Conservation (phyloP, 2,113 vertebrate species). For the Gnathonemus echidnorhynchus region DNA sequence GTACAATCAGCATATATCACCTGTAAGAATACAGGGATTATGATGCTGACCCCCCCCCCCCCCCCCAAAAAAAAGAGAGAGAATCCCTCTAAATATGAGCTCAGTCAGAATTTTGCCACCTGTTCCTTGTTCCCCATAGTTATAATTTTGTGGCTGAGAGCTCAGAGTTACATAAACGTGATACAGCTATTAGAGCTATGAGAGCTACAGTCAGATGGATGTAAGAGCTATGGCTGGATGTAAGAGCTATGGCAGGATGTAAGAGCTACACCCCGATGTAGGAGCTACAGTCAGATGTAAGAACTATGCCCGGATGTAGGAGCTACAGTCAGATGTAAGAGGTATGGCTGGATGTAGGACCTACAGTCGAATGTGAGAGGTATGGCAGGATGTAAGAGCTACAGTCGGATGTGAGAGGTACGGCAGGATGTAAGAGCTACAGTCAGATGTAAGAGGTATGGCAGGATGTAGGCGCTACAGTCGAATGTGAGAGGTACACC, state of each 20-base stretch:
- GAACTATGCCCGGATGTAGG: too few species aligned
- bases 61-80: background rate
- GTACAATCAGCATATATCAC: background rate
- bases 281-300: too few species aligned
- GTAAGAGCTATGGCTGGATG: accelerated
- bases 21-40: background rate
- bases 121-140: background rate
- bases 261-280: too few species aligned
- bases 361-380: background rate
- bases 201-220: background rate
- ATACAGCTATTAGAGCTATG: background rate
- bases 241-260: too few species aligned
- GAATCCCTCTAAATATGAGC: background rate
- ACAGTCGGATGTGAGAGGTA: background rate
- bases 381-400: background rate
- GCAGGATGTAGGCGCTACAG: background rate
- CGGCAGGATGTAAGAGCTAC: background rate
- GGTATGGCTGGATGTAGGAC: accelerated
- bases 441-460: accelerated
- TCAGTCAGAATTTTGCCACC: background rate
- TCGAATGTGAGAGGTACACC: background rate
- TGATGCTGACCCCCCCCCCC: background rate
- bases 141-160: background rate
- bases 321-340: too few species aligned
- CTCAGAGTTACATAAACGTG: background rate